Evolutionary conservation across 1,140 invertebrate species (phyloP), one percentile per base, ranked within the genome.

Genomic region (Nymphalis io): DNA sequence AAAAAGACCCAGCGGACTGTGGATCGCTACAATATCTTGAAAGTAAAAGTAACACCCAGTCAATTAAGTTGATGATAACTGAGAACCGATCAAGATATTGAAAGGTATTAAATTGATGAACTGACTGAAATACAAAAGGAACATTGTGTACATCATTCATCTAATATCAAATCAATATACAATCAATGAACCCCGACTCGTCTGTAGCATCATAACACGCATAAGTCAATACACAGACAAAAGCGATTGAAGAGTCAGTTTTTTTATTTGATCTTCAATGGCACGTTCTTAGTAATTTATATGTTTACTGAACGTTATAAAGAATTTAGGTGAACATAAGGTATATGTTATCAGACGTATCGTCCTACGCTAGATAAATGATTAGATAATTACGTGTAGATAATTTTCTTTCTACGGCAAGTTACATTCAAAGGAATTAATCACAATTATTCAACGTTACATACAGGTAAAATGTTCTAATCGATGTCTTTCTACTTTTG

Each of bases 111-210:
- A 73, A 73, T 74, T 61, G 68, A 73, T 69, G 72, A 66, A 74
- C 40, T 70, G 40, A 66, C 23, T 48, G 42, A 42, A 72, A 20
- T 40, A 70, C 61, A 70, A 70, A 70, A 70, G 42, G 51, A 70
- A 70, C 23, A 57, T 44, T 42, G 27, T 21, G 42, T 67, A 60
- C 64, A 67, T 67, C 53, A 23, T 59, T 48, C 64, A 60, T 67
- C 64, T 60, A n/a, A n/a, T n/a, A n/a, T 67, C 27, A 42, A 60
- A 60, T 60, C 76, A 76, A 70, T 71, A 70, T 75, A 70, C 69
- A 86, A 83, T 85, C 80, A 83, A 75, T 82, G 74, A 70, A 80
- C 76, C 78, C 81, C 70, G 71, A 74, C 74, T 80, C 70, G 68
- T 44, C 64, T 66, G 51, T n/a, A n/a, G n/a, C 40, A 44, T 44